These are phyloP conservation scores for western clawed frog (Xenopus tropicalis) DNA, from an alignment of 2,113 vertebrate genomes.

Conservation along the genomic window DNA sequence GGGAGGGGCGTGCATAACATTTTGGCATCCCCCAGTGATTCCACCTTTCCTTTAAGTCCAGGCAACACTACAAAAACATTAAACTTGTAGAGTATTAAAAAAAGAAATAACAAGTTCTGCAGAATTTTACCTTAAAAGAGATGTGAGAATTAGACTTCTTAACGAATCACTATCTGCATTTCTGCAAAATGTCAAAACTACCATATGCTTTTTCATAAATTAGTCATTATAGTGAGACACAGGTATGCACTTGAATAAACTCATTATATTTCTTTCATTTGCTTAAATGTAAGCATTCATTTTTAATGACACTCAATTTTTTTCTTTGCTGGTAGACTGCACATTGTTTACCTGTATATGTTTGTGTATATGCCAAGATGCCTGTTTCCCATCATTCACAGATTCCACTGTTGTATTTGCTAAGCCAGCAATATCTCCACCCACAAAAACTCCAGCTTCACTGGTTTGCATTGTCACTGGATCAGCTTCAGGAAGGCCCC, in stretches of 20 bases:
- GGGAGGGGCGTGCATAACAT: no score
- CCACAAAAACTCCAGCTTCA: slow-evolving; percentile 87
- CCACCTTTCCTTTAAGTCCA: no score
- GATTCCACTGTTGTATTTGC: slow-evolving; percentile 92
- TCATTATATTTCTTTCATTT: no score
- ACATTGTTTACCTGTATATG: slow-evolving; percentile 75
- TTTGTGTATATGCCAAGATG: slow-evolving; percentile 87
- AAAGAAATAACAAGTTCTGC: not conserved
- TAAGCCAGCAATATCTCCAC: slow-evolving; percentile 82
- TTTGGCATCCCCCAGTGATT: no score
- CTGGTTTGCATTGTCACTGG: slow-evolving; percentile 89
- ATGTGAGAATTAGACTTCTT: not conserved
- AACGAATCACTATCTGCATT: not conserved
- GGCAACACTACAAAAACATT: no score
- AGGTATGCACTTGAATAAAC: no score
- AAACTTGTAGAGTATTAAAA: no score
- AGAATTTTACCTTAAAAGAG: not conserved
- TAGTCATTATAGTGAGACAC: no score
- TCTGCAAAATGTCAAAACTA: not conserved
- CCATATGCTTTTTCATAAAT: not conserved
- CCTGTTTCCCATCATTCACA: slow-evolving; percentile 91
- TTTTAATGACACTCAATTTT: no score
- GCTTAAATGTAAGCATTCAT: no score
- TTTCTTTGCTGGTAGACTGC: not conserved
- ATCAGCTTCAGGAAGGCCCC: slow-evolving; percentile 85